Conservation (phyloP, 2,888 invertebrate genomes). For the Diaprepes abbreviatus region DNA sequence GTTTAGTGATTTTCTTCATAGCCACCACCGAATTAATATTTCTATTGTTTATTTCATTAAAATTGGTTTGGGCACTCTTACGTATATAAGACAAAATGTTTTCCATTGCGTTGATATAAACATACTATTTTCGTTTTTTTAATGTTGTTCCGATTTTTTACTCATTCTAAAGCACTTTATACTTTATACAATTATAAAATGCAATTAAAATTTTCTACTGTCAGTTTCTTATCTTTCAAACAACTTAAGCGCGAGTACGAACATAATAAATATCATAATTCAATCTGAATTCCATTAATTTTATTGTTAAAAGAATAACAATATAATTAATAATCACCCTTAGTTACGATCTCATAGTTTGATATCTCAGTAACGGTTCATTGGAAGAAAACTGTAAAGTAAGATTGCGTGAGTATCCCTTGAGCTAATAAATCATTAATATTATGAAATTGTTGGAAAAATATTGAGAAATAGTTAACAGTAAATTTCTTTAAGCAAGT, state of each 20-base stretch:
- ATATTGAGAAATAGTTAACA: too few species aligned
- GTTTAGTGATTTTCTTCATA: too few species aligned
- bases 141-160: too few species aligned
- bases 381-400: constrained; percentile 11
- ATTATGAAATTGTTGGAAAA: background rate
- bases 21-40: too few species aligned
- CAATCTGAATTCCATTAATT: constrained; percentile 22
- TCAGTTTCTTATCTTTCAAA: background rate
- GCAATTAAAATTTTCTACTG: constrained; percentile 7
- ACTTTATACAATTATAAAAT: background rate
- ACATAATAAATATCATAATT: constrained; percentile 2
- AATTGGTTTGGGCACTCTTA: too few species aligned
- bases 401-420: background rate
- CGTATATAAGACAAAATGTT: too few species aligned
- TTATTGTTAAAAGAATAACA: constrained; percentile 28
- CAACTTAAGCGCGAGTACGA: background rate
- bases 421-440: background rate
- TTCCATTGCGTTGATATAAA: too few species aligned
- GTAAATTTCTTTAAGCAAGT: too few species aligned
- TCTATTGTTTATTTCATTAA: too few species aligned
- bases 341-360: constrained; percentile 6
- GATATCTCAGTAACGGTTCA: constrained; percentile 7
- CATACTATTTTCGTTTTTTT: too few species aligned
- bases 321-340: constrained; percentile 16
- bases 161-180: background rate